Conservation (phyloP, 2,888 invertebrate genomes). For the Cremastinae sp. region DNA sequence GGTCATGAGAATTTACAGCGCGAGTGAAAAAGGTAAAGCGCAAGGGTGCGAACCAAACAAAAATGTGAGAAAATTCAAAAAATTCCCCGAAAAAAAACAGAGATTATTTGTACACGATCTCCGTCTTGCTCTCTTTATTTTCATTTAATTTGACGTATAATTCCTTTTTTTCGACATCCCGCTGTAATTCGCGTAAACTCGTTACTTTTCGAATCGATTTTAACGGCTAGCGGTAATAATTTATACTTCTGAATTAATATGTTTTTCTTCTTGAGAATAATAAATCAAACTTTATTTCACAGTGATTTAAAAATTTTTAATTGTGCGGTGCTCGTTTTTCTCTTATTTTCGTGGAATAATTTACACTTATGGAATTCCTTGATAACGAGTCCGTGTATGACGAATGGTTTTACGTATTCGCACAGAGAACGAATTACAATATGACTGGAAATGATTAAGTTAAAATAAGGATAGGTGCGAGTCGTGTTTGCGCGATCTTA, state of each 20-base stretch:
- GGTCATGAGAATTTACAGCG: constrained; percentile 77
- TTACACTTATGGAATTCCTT: neutral
- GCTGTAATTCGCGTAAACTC: neutral
- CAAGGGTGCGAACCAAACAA: constrained; percentile 8
- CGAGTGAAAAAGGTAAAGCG: constrained; percentile 26
- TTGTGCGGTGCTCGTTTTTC: neutral
- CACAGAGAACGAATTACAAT: constrained; percentile 10
- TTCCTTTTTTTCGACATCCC: neutral
- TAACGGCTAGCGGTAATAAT: too few species aligned
- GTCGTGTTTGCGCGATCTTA: constrained; percentile 45
- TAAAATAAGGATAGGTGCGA: constrained; percentile 50
- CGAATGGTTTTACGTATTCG: constrained; percentile 8
- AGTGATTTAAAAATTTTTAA: too few species aligned
- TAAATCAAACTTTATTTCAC: too few species aligned
- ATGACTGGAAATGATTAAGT: constrained; percentile 32
- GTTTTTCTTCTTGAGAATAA: too few species aligned
- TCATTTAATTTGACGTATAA: neutral
- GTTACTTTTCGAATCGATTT: neutral
- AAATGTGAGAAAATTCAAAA: constrained; percentile 19
- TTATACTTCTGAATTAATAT: too few species aligned
- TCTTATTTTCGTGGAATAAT: neutral
- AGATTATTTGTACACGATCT: neutral
- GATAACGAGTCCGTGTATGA: neutral
- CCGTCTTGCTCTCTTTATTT: neutral
- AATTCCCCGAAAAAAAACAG: constrained; percentile 9